phyloP scores from a whole-genome alignment of 2,113 vertebrate species.

The Antechinus stuartii region DNA sequence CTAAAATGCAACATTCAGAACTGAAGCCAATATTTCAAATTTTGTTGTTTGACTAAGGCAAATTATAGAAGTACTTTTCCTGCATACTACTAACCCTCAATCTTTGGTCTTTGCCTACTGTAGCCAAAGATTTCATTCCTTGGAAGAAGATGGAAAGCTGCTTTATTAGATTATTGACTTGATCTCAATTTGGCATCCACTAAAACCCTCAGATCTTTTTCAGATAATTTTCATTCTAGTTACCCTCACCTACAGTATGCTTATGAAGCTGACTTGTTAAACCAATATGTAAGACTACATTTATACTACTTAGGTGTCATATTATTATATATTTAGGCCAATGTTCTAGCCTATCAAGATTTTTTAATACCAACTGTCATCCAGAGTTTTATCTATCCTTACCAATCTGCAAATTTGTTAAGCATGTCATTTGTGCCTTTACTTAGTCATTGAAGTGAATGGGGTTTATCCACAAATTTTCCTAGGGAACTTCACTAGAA shows the following conservation, averaged over 20 bases:
- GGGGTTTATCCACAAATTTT: background rate
- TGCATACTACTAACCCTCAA: no score
- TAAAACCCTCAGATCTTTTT: background rate
- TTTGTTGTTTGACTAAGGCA: no score
- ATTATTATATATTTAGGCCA: background rate
- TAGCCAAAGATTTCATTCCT: background rate
- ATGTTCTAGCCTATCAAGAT: background rate
- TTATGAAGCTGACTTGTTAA: background rate
- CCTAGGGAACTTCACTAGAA: background rate
- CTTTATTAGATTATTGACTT: background rate
- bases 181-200: background rate
- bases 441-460: background rate
- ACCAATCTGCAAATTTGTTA: background rate
- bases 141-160: accelerated
- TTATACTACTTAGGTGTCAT: background rate
- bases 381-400: background rate
- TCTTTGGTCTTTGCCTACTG: background rate
- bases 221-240: background rate
- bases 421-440: background rate
- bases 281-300: background rate
- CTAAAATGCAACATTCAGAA: no score
- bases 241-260: background rate
- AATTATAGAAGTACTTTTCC: no score
- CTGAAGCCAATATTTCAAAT: no score
- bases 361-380: background rate